Evolutionary conservation across 2,888 invertebrate species (phyloP), one percentile per base, ranked within the genome.

Genomic region (Agrochola macilenta): DNA sequence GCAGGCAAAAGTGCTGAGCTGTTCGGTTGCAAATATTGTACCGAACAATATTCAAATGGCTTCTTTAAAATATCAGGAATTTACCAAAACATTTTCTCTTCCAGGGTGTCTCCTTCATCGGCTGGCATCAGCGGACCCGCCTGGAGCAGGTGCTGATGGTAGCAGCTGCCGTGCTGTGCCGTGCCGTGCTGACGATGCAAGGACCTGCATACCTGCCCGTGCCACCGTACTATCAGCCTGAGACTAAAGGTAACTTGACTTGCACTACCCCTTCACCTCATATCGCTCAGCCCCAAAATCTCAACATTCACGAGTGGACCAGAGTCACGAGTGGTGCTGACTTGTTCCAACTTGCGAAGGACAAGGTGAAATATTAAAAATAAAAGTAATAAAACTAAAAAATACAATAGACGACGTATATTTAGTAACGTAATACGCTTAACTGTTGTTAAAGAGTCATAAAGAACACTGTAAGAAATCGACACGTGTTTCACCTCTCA

Each of bases 41-140:
- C n/a, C n/a, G n/a, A n/a, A n/a, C n/a, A 1, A 54, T 39, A 5
- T 57, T 54, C 1, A 58, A 69, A 58, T 30, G 14, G 20, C 20
- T 30, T 60, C 5, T 30, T 23, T 30, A 26, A 35, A n/a, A 30
- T 0, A 64, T 5, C 17, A 63, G 0, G 0, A 11, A 60, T 30
- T 66, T 0, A 73, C 0, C 14, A 5, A 23, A 46, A 35, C 2
- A 5, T 35, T 49, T 43, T 52, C 3, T 87, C 63, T 95, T 94
- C 64, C 96, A 98, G 98, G 98, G 98, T 14, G 97, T 98, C 35
- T 98, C 98, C 76, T 97, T 98, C 88, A 93, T 95, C 86, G 94
- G 95, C 91, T 98, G 98, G 98, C 97, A 98, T 85, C 97, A 98
- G 70, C 97, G 98, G 39, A 98, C 97, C 68, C 97, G 97, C 79